A percentile compares a stretch with the other conserved stretches of the same genome.
phyloP scores from a whole-genome alignment of 2,888 invertebrate species.

The Elaeidobius kamerunicus region DNA sequence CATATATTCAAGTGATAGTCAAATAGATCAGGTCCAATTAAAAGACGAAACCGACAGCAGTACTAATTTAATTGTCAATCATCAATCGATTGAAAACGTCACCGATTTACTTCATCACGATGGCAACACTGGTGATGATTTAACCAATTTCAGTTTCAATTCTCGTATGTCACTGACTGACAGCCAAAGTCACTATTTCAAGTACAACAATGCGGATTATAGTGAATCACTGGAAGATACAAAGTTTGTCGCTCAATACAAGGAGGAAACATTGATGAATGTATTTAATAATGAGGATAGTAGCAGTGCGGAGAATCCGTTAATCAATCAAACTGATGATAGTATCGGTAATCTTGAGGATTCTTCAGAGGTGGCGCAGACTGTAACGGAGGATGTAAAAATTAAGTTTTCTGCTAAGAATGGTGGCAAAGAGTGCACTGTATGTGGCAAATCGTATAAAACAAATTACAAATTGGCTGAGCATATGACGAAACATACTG shows the following conservation, averaged over 20 bases:
- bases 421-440: constrained; percentile 45
- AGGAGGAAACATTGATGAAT: too few species aligned
- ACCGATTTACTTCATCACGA: too few species aligned
- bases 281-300: constrained; percentile 6
- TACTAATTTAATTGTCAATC: too few species aligned
- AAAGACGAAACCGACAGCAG: constrained; percentile 9
- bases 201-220: constrained; percentile 43
- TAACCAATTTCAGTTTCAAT: neutral
- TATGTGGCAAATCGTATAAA: constrained; percentile 58
- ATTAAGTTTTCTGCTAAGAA: too few species aligned
- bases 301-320: constrained; percentile 14
- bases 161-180: constrained; percentile 41
- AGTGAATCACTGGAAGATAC: too few species aligned
- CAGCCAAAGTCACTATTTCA: constrained; percentile 48
- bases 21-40: constrained; percentile 19
- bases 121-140: too few species aligned
- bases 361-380: too few species aligned
- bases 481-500: constrained; percentile 60
- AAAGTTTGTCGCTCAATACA: too few species aligned
- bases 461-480: constrained; percentile 60
- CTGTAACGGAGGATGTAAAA: too few species aligned
- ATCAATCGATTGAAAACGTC: constrained; percentile 12
- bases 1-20: constrained; percentile 27
- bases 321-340: too few species aligned
- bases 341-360: too few species aligned